Percentiles rank a stretch among this genome's conserved stretches.
Evolutionary conservation across 1,140 invertebrate genomes (phyloP).

Genomic region (Triops cancriformis): DNA sequence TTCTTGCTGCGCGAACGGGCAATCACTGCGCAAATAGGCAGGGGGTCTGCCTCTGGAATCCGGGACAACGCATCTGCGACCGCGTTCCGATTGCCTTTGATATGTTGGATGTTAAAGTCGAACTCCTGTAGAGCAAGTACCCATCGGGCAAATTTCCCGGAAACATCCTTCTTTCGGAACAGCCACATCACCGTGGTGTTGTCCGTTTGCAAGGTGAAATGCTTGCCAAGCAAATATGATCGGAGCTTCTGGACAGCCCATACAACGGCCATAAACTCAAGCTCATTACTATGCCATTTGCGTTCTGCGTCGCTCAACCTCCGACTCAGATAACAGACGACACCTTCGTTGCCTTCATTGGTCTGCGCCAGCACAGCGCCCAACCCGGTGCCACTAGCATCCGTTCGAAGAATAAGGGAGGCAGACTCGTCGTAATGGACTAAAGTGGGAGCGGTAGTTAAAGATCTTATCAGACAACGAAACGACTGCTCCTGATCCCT

Average conservation of each 20-base stretch:
- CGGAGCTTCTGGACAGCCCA: too few relatives aligned
- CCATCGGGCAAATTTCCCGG: too few relatives aligned
- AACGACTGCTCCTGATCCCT: not conserved
- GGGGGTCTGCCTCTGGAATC: not conserved
- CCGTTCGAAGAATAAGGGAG: conserved; percentile 34
- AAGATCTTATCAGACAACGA: not conserved
- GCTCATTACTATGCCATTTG: too few relatives aligned
- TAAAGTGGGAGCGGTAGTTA: not conserved
- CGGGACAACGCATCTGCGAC: conserved; percentile 20
- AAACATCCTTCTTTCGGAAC: too few relatives aligned
- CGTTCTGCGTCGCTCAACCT: not conserved
- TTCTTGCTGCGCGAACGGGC: not conserved
- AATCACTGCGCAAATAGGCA: not conserved
- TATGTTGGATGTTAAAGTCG: too few relatives aligned
- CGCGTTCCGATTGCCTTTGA: not conserved
- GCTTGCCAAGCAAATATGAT: too few relatives aligned
- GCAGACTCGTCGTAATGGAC: conserved; percentile 27
- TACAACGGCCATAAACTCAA: too few relatives aligned
- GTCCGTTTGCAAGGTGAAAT: too few relatives aligned
- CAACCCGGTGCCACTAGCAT: conserved; percentile 10
- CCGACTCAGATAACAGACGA: not conserved
- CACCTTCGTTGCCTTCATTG: not conserved
- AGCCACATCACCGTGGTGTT: too few relatives aligned
- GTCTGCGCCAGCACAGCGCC: conserved; percentile 3
- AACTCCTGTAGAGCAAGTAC: too few relatives aligned